Evolutionary conservation across 2,888 invertebrate genomes (phyloP).

Genomic region (Stenodera caucasica): DNA sequence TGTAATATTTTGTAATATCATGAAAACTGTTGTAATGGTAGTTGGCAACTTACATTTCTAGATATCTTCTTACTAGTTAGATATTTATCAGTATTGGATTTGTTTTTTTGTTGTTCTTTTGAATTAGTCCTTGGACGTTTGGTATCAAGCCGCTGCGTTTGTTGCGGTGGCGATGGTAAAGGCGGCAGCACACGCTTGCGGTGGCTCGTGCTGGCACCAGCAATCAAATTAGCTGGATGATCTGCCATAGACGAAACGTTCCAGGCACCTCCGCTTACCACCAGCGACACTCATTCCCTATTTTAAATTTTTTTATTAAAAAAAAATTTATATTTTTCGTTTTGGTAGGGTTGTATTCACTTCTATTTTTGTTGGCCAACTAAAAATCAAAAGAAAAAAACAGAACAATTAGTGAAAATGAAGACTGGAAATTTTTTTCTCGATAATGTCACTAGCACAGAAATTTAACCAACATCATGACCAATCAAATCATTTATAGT

Average conservation of each 20-base stretch:
- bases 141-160: constrained; percentile 60
- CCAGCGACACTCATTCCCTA: constrained; percentile 57
- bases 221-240: constrained; percentile 75
- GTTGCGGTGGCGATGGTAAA: background rate
- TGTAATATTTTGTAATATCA: constrained; percentile 2
- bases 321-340: constrained; percentile 29
- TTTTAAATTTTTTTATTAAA: background rate
- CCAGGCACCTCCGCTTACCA: constrained; percentile 64
- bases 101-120: constrained; percentile 31
- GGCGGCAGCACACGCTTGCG: constrained; percentile 61
- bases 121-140: constrained; percentile 63
- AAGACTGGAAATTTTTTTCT: background rate
- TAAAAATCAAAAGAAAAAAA: constrained; percentile 11
- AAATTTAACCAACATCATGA: background rate
- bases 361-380: too few relatives aligned
- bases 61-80: background rate
- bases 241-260: constrained; percentile 90
- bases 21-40: constrained; percentile 25
- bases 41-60: constrained; percentile 5
- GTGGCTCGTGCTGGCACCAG: constrained; percentile 62
- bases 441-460: background rate
- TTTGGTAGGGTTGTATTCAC: constrained; percentile 13
- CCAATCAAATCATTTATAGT: constrained; percentile 12
- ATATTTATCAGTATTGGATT: background rate
- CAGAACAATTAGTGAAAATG: background rate